A percentile compares a stretch with the other conserved stretches of the same genome.
phyloP scores from a whole-genome alignment of 2,113 vertebrate genomes.

The Triplophysa rosa region DNA sequence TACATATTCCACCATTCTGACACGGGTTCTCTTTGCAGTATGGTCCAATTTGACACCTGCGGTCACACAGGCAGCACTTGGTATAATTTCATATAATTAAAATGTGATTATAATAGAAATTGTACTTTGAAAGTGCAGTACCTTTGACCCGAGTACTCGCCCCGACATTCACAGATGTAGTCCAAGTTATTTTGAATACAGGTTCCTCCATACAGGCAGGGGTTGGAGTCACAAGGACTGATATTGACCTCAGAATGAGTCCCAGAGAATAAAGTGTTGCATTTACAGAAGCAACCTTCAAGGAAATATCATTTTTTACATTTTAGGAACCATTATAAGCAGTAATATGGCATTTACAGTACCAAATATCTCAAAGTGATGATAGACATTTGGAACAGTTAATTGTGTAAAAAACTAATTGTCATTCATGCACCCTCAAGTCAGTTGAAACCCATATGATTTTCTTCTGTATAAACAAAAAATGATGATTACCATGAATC shows the following conservation, averaged over 20 bases:
- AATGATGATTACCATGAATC: too few relatives aligned
- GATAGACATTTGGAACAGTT: too few relatives aligned
- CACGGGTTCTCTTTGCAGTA: conserved; percentile 86
- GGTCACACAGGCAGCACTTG: conserved; percentile 27
- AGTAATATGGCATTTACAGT: not conserved
- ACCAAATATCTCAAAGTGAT: too few relatives aligned
- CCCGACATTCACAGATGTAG: conserved; percentile 81
- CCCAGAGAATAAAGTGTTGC: conserved; percentile 71
- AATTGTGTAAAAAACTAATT: too few relatives aligned
- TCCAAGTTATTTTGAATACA: conserved; percentile 77
- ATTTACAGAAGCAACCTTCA: conserved; percentile 83
- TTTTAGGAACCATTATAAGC: not conserved
- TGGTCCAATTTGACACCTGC: conserved; percentile 81
- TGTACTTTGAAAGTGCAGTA: conserved; percentile 46
- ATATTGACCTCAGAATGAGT: conserved; percentile 75
- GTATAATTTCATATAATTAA: not conserved
- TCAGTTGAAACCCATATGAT: too few relatives aligned
- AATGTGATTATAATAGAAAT: not conserved
- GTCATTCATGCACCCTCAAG: too few relatives aligned
- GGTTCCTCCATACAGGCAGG: conserved; percentile 83
- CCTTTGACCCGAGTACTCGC: conserved; percentile 81
- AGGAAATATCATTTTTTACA: conserved; percentile 23
- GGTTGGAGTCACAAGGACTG: conserved; percentile 80
- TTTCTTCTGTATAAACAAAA: too few relatives aligned
- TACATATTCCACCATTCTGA: conserved; percentile 82